Base-by-base conservation (phyloP, 1,140 invertebrate genomes). In the Nomia melanderi region DNA sequence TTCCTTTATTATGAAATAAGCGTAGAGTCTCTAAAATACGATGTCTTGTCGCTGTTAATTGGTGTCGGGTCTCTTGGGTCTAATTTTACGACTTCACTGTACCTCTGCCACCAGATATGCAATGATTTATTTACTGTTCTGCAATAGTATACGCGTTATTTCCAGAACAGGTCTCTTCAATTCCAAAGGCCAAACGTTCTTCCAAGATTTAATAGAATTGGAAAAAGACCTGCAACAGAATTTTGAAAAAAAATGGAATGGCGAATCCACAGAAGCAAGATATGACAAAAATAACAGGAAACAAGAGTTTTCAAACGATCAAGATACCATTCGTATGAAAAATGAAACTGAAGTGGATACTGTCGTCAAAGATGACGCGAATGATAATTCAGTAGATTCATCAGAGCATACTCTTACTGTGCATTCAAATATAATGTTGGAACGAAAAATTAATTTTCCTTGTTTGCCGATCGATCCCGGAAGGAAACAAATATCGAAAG, bases 161-260 rank as follows among this genome's bases (percentile, higher is more conserved):
- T 75, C 41, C 39, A 76, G 73, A 59, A 59, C 39, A 69, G 73
- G 39, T 75, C 39, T 23, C 29, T 41, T 59, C 64, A 33, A 17
- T 64, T n/a, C n/a, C 53, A 14, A 29, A 75, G 64, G 64, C 23
- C 73, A 20, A 27, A 47, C 73, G 54, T 59, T 69, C 5, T 60
- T 60, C 65, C 64, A 39, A 41, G 65, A 29, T 50, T 27, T 50
- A 9, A 1, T 36, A 20, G 25, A 59, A 14, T 41, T 69, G n/a
- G 29, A 47, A n/a, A 39, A 69, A 59, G 50, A 20, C 4, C 23
- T 69, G 6, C 12, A 39, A 1, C 17, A 23, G 11, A 14, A 31
- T 1, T 0, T 0, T 7, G 39, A 27, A 9, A 17, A 47, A 12
- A 25, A 31, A 23, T 39, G 39, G 0, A 25, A 7, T 8, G 11